These are phyloP conservation scores for Anguilla obscura DNA, from an alignment of 2,797 vertebrate genomes.

Conservation along the genomic window DNA sequence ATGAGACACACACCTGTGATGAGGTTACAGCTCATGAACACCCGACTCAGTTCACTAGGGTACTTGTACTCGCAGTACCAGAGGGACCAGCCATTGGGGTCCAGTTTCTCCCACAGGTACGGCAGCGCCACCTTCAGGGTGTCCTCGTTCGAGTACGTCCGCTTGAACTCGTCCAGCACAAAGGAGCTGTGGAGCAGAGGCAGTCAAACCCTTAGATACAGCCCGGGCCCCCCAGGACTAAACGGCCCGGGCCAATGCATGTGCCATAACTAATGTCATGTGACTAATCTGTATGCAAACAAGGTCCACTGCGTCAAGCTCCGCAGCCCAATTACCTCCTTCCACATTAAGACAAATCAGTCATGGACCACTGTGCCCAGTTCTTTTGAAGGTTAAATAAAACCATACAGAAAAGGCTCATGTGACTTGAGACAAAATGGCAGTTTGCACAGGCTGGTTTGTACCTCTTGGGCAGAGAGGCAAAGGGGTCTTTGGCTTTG, in stretches of 20 bases:
- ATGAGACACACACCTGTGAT: conserved; percentile 11
- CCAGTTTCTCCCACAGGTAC: conserved; percentile 30
- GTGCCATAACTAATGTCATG: too few species aligned
- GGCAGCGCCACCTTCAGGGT: conserved; percentile 16
- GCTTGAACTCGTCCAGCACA: conserved; percentile 32
- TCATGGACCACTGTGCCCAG: background rate
- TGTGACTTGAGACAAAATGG: background rate
- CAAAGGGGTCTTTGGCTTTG: conserved; percentile 33
- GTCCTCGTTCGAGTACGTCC: conserved; percentile 26
- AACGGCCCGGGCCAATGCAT: too few species aligned
- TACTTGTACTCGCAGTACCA: conserved; percentile 32
- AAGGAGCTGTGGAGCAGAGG: background rate
- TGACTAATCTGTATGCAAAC: background rate
- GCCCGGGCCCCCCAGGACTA: too few species aligned
- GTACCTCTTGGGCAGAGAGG: conserved; percentile 23
- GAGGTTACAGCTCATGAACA: conserved; percentile 26
- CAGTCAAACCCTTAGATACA: background rate
- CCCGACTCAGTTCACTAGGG: conserved; percentile 4
- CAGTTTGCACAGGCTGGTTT: background rate
- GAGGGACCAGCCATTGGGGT: conserved; percentile 20
- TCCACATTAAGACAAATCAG: background rate
- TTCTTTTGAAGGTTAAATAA: background rate
- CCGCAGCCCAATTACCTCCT: background rate
- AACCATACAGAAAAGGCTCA: background rate
- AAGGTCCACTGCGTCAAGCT: background rate